Base-by-base conservation (phyloP, 1,140 invertebrate genomes). In the Cyclargus thomasi region DNA sequence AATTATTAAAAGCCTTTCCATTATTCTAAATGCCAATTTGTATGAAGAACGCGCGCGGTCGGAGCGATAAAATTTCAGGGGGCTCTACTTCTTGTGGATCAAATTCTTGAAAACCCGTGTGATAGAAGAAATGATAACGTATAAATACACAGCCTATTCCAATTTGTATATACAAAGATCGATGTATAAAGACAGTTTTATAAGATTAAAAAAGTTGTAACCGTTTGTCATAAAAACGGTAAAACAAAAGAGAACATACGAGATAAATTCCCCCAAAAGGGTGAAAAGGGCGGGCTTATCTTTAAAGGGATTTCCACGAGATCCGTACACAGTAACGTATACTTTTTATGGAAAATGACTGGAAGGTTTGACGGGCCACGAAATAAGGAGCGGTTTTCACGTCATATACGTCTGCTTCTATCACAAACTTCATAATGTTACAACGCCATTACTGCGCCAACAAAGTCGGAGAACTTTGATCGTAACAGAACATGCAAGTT, bases 301-400 rank as follows among this genome's bases (percentile, higher is more conserved):
- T 59, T 11, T 59, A 59, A 59, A 59, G 18, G 55, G 55, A 59
- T 59, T 59, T 59, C 20, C 55, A 59, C 17, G 20, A 59, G 20
- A 59, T 20, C 55, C 18, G 55, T 22, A 59, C 55, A 21, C 10
- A 59, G 20, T 59, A 59, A 59, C 18, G 18, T 59, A 59, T 59
- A 59, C 20, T 59, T 21, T 59, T 59, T 59, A 59, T 59, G 55
- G 55, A 59, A 59, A 59, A 59, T 59, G 55, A 59, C 55, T 59
- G 18, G 20, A 21, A 59, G 55, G 20, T 59, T 59, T 20, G 55
- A 59, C 20, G 55, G 55, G 55, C 20, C 55, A 59, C 17, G 4
- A 59, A 59, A 59, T 59, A 59, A 59, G 55, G 10, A 59, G 3
- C 20, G 55, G 55, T 59, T 59, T 59, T 59, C 55, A 21, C 20